Conservation (phyloP, 2,888 invertebrate genomes). For the Linyphia triangularis region DNA sequence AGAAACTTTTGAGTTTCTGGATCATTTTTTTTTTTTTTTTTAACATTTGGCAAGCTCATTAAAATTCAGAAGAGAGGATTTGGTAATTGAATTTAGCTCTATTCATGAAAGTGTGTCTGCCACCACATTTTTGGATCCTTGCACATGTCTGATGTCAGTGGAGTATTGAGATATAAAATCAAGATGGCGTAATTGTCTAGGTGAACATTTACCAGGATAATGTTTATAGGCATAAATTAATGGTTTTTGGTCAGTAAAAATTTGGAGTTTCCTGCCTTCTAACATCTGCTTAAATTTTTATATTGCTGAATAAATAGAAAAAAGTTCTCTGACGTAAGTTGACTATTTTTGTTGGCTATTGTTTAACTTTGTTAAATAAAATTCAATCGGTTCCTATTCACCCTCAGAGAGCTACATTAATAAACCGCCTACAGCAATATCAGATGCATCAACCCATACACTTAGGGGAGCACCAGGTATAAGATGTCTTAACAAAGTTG, state of each 20-base stretch:
- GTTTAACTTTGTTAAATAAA: conserved; percentile 68
- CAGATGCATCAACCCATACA: conserved; percentile 79
- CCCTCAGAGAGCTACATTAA: too few species aligned
- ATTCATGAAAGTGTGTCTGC: conserved; percentile 53
- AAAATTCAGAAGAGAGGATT: background rate
- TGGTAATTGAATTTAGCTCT: conserved; percentile 20
- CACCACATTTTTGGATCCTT: conserved; percentile 27
- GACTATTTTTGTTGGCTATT: conserved; percentile 4
- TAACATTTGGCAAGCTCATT: background rate
- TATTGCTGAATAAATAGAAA: conserved; percentile 76
- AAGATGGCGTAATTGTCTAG: conserved; percentile 79
- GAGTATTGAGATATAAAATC: conserved; percentile 78
- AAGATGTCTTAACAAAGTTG: background rate
- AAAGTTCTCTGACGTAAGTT: conserved; percentile 76
- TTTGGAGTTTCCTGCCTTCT: conserved; percentile 45
- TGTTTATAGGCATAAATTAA: background rate
- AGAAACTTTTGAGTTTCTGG: background rate
- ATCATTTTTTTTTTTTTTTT: background rate
- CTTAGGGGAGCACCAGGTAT: background rate
- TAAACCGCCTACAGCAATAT: conserved; percentile 74
- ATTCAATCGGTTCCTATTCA: too few species aligned
- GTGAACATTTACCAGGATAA: too few species aligned
- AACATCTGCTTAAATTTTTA: conserved; percentile 76
- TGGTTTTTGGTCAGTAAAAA: conserved; percentile 73
- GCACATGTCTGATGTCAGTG: conserved; percentile 78